Percentiles rank a stretch among this genome's conserved stretches.
phyloP scores from a whole-genome alignment of 2,888 invertebrate genomes.

The Caenorhabditis uteleia region DNA sequence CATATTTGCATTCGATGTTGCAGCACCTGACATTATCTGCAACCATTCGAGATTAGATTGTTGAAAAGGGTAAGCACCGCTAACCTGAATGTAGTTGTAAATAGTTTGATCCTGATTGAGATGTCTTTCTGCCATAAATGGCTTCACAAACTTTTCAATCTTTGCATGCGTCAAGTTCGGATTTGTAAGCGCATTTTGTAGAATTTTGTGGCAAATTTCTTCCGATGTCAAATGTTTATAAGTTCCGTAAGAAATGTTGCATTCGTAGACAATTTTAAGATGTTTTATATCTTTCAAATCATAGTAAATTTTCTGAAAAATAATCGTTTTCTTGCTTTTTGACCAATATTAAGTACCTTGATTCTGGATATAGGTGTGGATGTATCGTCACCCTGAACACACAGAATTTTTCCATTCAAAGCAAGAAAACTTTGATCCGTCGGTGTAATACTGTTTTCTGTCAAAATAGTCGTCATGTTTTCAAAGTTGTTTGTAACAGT shows the following conservation, averaged over 20 bases:
- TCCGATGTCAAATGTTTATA: constrained; percentile 29
- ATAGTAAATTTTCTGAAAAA: constrained; percentile 11
- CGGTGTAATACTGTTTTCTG: constrained; percentile 31
- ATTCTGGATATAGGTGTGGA: constrained; percentile 27
- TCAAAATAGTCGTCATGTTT: constrained; percentile 20
- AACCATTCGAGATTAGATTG: constrained; percentile 10
- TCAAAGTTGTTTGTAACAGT: constrained; percentile 35
- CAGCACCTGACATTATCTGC: constrained; percentile 18
- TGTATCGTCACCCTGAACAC: background rate
- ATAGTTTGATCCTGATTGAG: constrained; percentile 52
- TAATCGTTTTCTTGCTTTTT: background rate
- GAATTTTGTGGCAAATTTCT: constrained; percentile 47
- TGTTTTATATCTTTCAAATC: constrained; percentile 34
- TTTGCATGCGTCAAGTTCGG: constrained; percentile 39
- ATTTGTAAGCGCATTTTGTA: constrained; percentile 37
- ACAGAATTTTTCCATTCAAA: constrained; percentile 6
- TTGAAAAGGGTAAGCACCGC: too few relatives aligned
- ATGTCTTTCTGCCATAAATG: constrained; percentile 54
- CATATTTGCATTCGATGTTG: constrained; percentile 8
- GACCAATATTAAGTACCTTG: too few relatives aligned
- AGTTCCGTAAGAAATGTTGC: constrained; percentile 24
- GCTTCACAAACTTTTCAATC: constrained; percentile 52
- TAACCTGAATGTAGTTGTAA: constrained; percentile 52
- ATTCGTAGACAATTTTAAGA: constrained; percentile 37
- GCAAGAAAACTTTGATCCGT: constrained; percentile 19